These are phyloP conservation scores for Scaptomyza parva DNA, from an alignment of 2,888 invertebrate species.

Conservation along the genomic window DNA sequence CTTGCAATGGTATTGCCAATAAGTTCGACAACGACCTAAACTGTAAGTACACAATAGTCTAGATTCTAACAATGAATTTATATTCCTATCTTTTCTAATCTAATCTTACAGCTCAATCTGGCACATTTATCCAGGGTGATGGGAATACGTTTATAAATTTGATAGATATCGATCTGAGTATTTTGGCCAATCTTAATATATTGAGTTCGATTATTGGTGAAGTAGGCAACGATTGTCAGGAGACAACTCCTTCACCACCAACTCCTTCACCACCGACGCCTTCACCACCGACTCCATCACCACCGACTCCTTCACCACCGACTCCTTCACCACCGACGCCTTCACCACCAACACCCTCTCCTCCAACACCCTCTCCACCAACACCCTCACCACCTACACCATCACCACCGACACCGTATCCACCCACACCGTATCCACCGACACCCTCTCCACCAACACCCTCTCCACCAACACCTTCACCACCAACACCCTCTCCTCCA, in stretches of 20 bases:
- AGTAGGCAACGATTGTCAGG: conserved; percentile 50
- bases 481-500: conserved; percentile 36
- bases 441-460: conserved; percentile 16
- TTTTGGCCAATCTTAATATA: conserved; percentile 23
- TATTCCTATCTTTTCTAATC: too few relatives aligned
- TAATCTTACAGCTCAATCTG: conserved; percentile 37
- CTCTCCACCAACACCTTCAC: conserved; percentile 31
- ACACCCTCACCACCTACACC: too few relatives aligned
- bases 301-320: conserved; percentile 47
- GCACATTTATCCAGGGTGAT: conserved; percentile 46
- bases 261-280: conserved; percentile 11
- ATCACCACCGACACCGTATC: neutral
- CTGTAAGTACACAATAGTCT: conserved; percentile 13
- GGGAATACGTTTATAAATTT: conserved; percentile 46
- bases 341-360: conserved; percentile 13
- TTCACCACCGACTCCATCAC: conserved; percentile 32
- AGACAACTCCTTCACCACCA: conserved; percentile 15
- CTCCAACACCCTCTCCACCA: too few relatives aligned
- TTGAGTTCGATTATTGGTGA: conserved; percentile 48
- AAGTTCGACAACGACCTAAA: conserved; percentile 32
- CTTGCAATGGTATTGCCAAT: conserved; percentile 47
- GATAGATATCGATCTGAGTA: conserved; percentile 45
- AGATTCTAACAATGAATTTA: neutral
- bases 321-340: conserved; percentile 27
- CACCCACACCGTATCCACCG: conserved; percentile 17